Base-by-base conservation (phyloP, 1,140 invertebrate species). In the Drosophila serrata region DNA sequence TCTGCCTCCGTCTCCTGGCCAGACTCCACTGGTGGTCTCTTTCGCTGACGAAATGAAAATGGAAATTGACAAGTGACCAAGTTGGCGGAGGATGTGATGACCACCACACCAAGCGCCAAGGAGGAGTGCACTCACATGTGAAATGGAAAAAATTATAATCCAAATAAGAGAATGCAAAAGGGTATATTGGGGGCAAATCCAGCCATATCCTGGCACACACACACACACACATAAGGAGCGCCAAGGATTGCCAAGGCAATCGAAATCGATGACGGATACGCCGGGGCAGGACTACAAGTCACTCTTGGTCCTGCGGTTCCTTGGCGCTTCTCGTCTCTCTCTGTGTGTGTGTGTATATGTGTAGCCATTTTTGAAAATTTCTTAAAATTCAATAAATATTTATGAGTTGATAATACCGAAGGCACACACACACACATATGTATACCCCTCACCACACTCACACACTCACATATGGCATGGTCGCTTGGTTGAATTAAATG, bases 321-420 rank as follows among this genome's bases (percentile, higher is more conserved):
- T 62, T 33, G 39, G 13, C 22, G 63, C 17, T 40, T 13, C 37
- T 39, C 29, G 37, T 17, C 24, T 24, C n/a, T 22, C 24, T 45
- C 4, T 3, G 1, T 13, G 12, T 5, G 31, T 15, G 29, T 72
- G 65, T 72, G 19, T 63, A 15, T 31, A 12, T 35, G 55, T 72
- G 68, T 72, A 72, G 68, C 68, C 42, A 72, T 80, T 86, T 90
- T 90, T 61, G 76, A 85, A 87, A 90, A 90, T 84, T 90, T 90
- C 86, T 90, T 90, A 90, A 90, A 90, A 90, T 90, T 90, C 86
- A 90, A 90, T 90, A 90, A 90, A 90, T 90, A 90, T 90, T 90
- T 90, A 90, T 90, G 86, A 90, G 86, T 90, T 90, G 79, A 90
- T 90, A 90, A 90, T 90, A 75, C 85, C 81, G 78, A 56, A 81